A percentile compares a stretch with the other conserved stretches of the same genome.
Evolutionary conservation across 1,140 invertebrate genomes (phyloP).

Genomic region (Anastrepha obliqua): DNA sequence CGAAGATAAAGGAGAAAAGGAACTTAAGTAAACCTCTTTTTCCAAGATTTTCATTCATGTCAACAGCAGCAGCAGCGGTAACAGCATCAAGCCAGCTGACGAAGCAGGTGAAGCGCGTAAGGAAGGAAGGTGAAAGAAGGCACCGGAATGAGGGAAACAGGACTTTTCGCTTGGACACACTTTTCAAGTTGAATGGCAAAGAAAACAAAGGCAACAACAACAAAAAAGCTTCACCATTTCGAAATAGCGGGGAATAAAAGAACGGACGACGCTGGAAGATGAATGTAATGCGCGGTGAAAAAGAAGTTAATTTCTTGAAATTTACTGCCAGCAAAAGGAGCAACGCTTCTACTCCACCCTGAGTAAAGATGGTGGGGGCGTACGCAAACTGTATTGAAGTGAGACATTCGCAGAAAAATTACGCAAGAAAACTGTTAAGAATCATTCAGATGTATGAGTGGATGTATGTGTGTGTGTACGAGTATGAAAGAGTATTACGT

Average conservation of each 20-base stretch:
- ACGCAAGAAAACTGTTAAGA: conserved; percentile 2
- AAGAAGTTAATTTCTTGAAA: conserved; percentile 49
- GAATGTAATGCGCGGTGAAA: conserved; percentile 5
- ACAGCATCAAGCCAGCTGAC: neutral
- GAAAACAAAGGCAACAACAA: conserved; percentile 3
- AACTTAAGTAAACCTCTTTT: conserved; percentile 39
- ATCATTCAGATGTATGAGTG: neutral
- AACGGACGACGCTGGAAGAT: neutral
- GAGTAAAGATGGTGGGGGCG: neutral
- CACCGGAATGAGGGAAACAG: neutral
- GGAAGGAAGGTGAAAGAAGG: neutral
- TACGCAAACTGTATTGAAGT: neutral
- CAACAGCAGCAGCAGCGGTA: neutral
- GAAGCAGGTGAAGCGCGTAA: conserved; percentile 19
- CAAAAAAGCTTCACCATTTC: neutral
- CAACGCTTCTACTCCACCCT: neutral
- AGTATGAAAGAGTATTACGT: neutral
- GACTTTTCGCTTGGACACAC: conserved; percentile 43
- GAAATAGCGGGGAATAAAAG: neutral
- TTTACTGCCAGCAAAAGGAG: neutral
- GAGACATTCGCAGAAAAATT: neutral
- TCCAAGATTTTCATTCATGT: conserved; percentile 36
- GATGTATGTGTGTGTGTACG: neutral
- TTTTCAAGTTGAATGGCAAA: conserved; percentile 22
- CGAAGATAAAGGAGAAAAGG: conserved; percentile 1